These are phyloP conservation scores for Noctua janthina DNA, from an alignment of 2,888 invertebrate species.

Conservation along the genomic window DNA sequence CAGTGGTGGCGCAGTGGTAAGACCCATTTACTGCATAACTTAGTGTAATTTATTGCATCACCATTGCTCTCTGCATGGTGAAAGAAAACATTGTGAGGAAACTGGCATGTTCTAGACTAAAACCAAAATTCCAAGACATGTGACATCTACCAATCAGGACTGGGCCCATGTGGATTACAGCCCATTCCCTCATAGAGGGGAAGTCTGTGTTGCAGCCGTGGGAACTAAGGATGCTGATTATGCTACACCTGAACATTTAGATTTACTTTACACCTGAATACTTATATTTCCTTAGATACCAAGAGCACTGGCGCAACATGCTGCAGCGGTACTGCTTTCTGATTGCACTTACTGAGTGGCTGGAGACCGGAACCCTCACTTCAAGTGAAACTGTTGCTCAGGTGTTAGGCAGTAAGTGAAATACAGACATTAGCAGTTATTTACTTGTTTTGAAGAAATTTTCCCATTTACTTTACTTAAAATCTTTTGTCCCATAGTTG, in stretches of 20 bases:
- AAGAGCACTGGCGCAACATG: conserved; percentile 96
- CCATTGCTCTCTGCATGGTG: not conserved
- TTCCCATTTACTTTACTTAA: not conserved
- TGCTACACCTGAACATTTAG: not conserved
- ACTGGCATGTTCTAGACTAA: not conserved
- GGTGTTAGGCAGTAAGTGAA: conserved; percentile 93
- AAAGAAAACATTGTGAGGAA: not conserved
- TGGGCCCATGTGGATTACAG: not conserved
- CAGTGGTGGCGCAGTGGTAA: not conserved
- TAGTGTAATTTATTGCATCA: not conserved
- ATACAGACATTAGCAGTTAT: not conserved
- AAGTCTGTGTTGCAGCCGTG: not conserved
- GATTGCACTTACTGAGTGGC: conserved; percentile 94
- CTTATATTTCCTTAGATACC: conserved; percentile 88
- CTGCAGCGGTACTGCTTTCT: conserved; percentile 95
- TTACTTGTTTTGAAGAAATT: not conserved
- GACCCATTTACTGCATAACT: not conserved
- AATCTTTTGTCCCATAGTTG: not conserved
- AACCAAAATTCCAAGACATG: not conserved
- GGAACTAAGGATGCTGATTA: not conserved
- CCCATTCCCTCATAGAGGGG: not conserved
- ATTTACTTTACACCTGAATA: not conserved
- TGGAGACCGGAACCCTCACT: conserved; percentile 94
- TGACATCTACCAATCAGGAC: not conserved
- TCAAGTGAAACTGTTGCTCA: conserved; percentile 94